Percentiles rank a stretch among this genome's conserved stretches.
These are phyloP conservation scores for Pungitius pungitius DNA, from an alignment of 2,113 vertebrate genomes.

Conservation along the genomic window DNA sequence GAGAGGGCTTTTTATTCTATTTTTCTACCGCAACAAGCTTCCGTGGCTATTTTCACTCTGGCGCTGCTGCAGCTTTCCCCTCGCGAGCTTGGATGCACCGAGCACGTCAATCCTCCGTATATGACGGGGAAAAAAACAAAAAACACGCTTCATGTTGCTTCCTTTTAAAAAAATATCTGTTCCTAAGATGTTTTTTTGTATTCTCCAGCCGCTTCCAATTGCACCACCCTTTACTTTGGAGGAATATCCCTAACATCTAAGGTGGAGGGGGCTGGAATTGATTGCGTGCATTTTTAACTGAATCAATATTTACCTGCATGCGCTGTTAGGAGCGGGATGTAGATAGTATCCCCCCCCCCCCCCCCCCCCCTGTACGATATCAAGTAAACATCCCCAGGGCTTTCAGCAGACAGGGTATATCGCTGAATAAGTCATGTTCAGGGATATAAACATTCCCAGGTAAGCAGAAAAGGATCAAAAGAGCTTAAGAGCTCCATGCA, in stretches of 20 bases:
- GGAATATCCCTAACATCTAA: constrained; percentile 15
- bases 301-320: constrained; percentile 46
- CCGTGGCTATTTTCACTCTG: constrained; percentile 61
- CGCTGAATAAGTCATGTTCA: constrained; percentile 67
- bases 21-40: constrained; percentile 46
- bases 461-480: constrained; percentile 54
- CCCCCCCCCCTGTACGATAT: constrained; percentile 27
- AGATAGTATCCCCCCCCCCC: constrained; percentile 33
- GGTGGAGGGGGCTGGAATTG: constrained; percentile 10
- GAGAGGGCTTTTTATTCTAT: constrained; percentile 51
- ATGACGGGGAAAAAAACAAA: neutral
- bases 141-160: constrained; percentile 9
- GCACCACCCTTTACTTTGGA: constrained; percentile 4
- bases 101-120: constrained; percentile 10
- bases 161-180: too few species aligned
- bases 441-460: constrained; percentile 59
- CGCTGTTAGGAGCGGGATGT: constrained; percentile 31
- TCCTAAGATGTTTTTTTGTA: constrained; percentile 13
- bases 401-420: constrained; percentile 49
- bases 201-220: neutral
- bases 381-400: constrained; percentile 47
- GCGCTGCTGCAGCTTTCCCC: constrained; percentile 48
- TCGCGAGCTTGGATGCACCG: constrained; percentile 28
- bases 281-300: constrained; percentile 49
- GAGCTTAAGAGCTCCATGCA: constrained; percentile 32